Percentiles rank a stretch among this genome's conserved stretches.
phyloP scores from a whole-genome alignment of 2,797 vertebrate species.

The Melanotaenia boesemani region DNA sequence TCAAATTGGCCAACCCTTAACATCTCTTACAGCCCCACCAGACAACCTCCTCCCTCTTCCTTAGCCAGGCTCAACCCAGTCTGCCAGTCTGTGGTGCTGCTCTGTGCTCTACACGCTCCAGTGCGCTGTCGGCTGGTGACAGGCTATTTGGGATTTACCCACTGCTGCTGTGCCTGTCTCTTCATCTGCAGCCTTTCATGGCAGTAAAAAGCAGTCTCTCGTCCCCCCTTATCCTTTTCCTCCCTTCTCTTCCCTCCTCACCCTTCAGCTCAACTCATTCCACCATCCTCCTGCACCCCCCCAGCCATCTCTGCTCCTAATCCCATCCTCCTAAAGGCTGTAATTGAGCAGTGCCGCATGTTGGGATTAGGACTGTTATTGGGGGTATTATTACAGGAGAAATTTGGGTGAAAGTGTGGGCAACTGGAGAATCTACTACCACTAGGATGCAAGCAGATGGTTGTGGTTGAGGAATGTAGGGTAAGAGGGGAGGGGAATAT shows the following conservation, averaged over 20 bases:
- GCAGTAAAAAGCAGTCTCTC: conserved; percentile 73
- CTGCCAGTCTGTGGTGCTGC: conserved; percentile 71
- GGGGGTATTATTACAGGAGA: conserved; percentile 74
- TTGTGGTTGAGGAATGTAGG: conserved; percentile 33
- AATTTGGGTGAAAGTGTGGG: conserved; percentile 74
- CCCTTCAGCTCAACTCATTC: conserved; percentile 70
- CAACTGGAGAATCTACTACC: conserved; percentile 51
- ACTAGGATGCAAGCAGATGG: conserved; percentile 46
- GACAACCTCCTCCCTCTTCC: conserved; percentile 65
- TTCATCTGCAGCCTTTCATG: conserved; percentile 79
- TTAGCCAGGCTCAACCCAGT: conserved; percentile 63
- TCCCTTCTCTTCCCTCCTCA: conserved; percentile 29
- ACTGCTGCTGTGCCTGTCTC: conserved; percentile 79
- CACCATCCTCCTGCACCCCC: conserved; percentile 56
- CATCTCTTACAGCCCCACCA: conserved; percentile 69
- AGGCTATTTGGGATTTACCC: conserved; percentile 84
- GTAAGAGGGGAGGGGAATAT: conserved; percentile 3
- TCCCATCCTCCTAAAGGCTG: conserved; percentile 83
- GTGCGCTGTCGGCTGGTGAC: conserved; percentile 82
- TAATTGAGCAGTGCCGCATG: conserved; percentile 82
- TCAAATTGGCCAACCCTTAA: conserved; percentile 75
- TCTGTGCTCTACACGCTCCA: conserved; percentile 78
- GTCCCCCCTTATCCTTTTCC: conserved; percentile 61
- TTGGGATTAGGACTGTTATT: conserved; percentile 85
- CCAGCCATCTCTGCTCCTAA: conserved; percentile 74